Conservation (phyloP, 1,140 invertebrate genomes). For the Bombus sylvicola region DNA sequence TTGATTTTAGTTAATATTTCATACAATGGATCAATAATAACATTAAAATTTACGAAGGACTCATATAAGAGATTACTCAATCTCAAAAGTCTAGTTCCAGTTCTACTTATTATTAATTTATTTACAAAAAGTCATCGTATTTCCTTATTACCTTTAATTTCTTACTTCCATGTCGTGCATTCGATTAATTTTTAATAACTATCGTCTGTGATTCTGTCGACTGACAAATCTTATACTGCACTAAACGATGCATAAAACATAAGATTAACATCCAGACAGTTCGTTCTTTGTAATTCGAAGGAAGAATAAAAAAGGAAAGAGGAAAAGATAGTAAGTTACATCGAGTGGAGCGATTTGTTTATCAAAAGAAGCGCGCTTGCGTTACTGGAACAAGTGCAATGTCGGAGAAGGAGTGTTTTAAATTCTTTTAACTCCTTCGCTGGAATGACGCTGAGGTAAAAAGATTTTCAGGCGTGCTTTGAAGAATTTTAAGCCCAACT, state of each 20-base stretch:
- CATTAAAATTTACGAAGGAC: neutral
- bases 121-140: too few relatives aligned
- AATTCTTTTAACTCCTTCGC: conserved; percentile 32
- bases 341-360: neutral
- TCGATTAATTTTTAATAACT: too few relatives aligned
- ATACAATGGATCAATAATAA: neutral
- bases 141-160: too few relatives aligned
- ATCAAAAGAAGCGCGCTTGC: conserved; percentile 2
- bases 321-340: neutral
- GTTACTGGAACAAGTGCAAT: conserved; percentile 14
- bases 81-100: too few relatives aligned
- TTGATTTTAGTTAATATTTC: neutral
- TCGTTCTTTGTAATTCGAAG: neutral
- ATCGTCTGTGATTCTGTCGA: too few relatives aligned
- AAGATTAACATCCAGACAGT: neutral
- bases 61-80: too few relatives aligned
- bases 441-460: conserved; percentile 31
- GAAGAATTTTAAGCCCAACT: conserved; percentile 55
- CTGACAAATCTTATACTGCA: too few relatives aligned
- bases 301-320: neutral
- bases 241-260: too few relatives aligned
- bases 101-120: too few relatives aligned
- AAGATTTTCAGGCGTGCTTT: conserved; percentile 46
- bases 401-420: conserved; percentile 25
- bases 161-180: too few relatives aligned